Conservation (phyloP, 2,888 invertebrate species). For the Eristalis pertinax region DNA sequence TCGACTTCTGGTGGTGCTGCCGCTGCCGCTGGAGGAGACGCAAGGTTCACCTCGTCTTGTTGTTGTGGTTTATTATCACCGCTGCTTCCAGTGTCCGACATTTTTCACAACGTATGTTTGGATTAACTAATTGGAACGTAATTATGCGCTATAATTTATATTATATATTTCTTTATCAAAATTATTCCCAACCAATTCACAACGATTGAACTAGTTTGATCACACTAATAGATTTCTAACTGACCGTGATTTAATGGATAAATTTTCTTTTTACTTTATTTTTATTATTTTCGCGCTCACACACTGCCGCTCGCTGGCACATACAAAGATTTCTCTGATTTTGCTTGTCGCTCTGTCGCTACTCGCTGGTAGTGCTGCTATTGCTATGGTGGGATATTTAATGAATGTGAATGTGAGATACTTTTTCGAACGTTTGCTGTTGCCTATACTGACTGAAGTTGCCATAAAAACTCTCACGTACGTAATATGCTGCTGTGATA, state of each 20-base stretch:
- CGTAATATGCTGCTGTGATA: constrained; percentile 43
- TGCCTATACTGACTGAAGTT: constrained; percentile 66
- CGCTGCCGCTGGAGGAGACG: constrained; percentile 32
- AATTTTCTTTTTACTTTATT: constrained; percentile 17
- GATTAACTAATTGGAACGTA: constrained; percentile 47
- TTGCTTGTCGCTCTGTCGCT: constrained; percentile 9
- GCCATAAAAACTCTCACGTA: constrained; percentile 65
- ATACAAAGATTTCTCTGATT: constrained; percentile 55
- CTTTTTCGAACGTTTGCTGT: constrained; percentile 59
- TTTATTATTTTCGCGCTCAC: constrained; percentile 63
- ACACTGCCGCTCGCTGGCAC: constrained; percentile 61
- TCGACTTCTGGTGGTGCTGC: constrained; percentile 41
- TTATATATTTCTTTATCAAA: not conserved
- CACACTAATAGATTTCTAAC: constrained; percentile 24
- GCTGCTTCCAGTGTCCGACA: constrained; percentile 71
- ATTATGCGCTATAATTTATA: constrained; percentile 34
- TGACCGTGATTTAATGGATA: constrained; percentile 22
- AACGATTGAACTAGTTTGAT: constrained; percentile 19
- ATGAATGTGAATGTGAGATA: constrained; percentile 47
- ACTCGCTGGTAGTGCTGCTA: not conserved
- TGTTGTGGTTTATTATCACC: constrained; percentile 68
- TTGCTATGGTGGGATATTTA: constrained; percentile 16
- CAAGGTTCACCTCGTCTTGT: constrained; percentile 62
- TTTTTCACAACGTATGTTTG: constrained; percentile 67
- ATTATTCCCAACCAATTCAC: constrained; percentile 20